phyloP scores from a whole-genome alignment of 2,113 vertebrate species.

The Phaethon lepturus region DNA sequence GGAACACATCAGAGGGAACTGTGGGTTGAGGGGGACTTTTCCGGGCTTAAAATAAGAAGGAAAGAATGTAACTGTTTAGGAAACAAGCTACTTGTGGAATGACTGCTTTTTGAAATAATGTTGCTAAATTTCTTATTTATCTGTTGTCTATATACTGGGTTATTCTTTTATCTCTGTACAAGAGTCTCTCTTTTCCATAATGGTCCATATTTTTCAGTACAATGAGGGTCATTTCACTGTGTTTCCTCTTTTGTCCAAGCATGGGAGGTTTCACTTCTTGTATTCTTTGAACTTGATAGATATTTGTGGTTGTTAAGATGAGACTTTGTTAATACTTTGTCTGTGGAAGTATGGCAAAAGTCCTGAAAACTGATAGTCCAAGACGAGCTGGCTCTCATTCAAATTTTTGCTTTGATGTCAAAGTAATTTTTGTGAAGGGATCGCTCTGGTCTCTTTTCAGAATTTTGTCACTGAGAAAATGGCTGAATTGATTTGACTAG shows the following conservation, averaged over 20 bases:
- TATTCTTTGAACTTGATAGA: neutral
- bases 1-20: neutral
- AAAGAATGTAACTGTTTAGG: neutral
- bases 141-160: neutral
- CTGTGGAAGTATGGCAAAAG: neutral
- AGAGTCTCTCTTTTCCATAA: neutral
- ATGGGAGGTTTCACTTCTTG: neutral
- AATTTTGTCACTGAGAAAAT: neutral
- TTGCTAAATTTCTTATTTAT: neutral
- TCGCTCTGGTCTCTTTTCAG: neutral
- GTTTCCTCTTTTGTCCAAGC: neutral
- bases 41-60: neutral
- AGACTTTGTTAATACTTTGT: neutral
- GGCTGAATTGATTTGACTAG: neutral
- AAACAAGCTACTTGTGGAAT: neutral
- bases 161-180: neutral
- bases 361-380: neutral
- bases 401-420: neutral
- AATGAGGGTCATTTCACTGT: neutral
- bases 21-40: neutral
- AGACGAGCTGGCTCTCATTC: neutral
- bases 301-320: neutral
- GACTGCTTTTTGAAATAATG: neutral
- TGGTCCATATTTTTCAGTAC: neutral
- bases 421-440: neutral